These are phyloP conservation scores for Pseudanteris insignis DNA, from an alignment of 2,888 invertebrate genomes.

Conservation along the genomic window DNA sequence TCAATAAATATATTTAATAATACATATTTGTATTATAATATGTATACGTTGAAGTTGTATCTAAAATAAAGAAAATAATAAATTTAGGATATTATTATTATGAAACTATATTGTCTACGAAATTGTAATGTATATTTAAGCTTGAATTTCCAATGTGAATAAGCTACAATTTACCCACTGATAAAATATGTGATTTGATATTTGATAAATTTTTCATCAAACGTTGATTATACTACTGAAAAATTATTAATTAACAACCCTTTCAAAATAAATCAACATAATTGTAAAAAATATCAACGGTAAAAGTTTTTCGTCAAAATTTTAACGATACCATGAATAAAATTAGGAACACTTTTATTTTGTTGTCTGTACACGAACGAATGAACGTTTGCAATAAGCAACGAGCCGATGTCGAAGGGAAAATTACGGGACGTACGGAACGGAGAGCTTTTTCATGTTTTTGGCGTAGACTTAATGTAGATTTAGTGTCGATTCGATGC, in stretches of 20 bases:
- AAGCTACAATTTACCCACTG: no score
- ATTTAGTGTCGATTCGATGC: conserved; percentile 53
- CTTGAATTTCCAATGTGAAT: no score
- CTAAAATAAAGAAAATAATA: no score
- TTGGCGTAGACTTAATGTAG: conserved; percentile 53
- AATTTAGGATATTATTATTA: no score
- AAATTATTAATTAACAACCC: conserved; percentile 1
- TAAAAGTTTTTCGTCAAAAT: neutral
- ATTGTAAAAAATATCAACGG: neutral
- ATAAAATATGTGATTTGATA: no score
- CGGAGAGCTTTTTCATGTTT: conserved; percentile 55
- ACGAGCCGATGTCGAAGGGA: conserved; percentile 26
- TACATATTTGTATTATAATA: no score
- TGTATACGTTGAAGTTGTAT: no score
- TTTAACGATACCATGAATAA: conserved; percentile 1
- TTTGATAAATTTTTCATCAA: no score
- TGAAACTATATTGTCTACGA: no score
- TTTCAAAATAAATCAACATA: neutral
- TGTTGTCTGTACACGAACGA: conserved; percentile 20
- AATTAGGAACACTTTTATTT: conserved; percentile 21
- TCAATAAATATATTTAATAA: no score
- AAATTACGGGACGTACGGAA: conserved; percentile 39
- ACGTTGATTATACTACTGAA: no score
- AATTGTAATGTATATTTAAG: no score
- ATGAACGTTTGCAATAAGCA: conserved; percentile 26